These are phyloP conservation scores for Gastrophysa polygoni DNA, from an alignment of 2,888 invertebrate genomes.

Conservation along the genomic window DNA sequence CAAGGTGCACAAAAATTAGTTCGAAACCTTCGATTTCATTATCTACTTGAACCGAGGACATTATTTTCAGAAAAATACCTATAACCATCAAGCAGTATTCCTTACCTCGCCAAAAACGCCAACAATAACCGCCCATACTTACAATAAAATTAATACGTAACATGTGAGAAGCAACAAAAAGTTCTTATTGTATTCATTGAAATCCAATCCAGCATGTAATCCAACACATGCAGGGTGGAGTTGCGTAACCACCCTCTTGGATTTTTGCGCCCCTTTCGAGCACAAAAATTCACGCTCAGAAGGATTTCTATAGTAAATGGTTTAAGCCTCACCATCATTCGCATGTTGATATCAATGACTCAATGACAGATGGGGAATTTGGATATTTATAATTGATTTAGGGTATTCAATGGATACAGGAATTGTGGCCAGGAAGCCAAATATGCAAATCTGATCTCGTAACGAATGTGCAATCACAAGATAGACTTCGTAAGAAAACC, in stretches of 20 bases:
- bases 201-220: slow-evolving; percentile 54
- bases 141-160: slow-evolving; percentile 37
- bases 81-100: background rate
- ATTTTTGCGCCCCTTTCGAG: slow-evolving; percentile 40
- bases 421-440: slow-evolving; percentile 18
- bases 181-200: slow-evolving; percentile 42
- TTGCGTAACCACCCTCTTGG: slow-evolving; percentile 53
- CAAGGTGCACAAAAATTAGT: too few relatives aligned
- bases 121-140: slow-evolving; percentile 22
- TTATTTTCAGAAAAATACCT: background rate
- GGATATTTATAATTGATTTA: slow-evolving; percentile 30
- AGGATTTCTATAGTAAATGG: slow-evolving; percentile 58
- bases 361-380: slow-evolving; percentile 57
- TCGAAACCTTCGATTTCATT: background rate
- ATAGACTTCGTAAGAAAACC: too few relatives aligned
- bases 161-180: slow-evolving; percentile 45
- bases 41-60: background rate
- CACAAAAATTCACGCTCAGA: slow-evolving; percentile 55
- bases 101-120: slow-evolving; percentile 3
- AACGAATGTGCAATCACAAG: background rate
- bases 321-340: slow-evolving; percentile 56
- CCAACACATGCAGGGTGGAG: slow-evolving; percentile 51
- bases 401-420: slow-evolving; percentile 6
- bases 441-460: background rate
- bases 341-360: slow-evolving; percentile 50